Base-by-base conservation (phyloP, 2,797 vertebrate species). In the Sparidentex hasta region DNA sequence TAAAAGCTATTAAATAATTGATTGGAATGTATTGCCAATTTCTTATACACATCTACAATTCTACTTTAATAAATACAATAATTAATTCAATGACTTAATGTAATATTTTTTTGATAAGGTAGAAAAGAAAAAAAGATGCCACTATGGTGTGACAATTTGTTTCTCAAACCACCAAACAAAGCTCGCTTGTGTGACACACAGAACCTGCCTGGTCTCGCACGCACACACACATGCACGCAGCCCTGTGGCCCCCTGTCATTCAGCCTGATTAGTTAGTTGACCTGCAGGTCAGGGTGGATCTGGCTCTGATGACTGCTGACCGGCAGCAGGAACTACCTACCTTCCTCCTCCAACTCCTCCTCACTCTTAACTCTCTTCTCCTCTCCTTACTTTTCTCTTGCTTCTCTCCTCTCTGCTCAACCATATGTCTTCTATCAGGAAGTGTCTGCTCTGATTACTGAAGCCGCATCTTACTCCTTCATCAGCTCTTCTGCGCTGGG, bases 231-330 rank as follows among this genome's bases (percentile, higher is more conserved):
- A 58, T 71, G 68, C 83, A 77, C 27, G 18, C 38, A 63, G 27
- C 70, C 50, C 52, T 33, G 51, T 84, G 86, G 61, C 86, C 72
- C 16, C 70, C 80, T 81, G 90, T 92, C 91, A 88, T 87, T 90
- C 89, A 90, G 80, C 64, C 87, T 92, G 91, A 94, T 93, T 93
- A 92, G 86, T 87, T 82, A 85, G 87, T 71, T 93, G 93, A 94
- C 92, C 94, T 80, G 65, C 51, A 29, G 93, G 91, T 92, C 92
- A 89, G 66, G 41, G 83, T 79, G 77, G 88, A 90, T 91, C 90
- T 87, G 90, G 86, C 85, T 88, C 87, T 88, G 87, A 89, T 91
- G 87, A 90, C 84, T 89, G 87, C 80, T 92, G 90, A 89, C 83
- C 85, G 65, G 83, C 86, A 89, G 84, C 89, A 88, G 92, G 90